These are phyloP conservation scores for Strigops habroptila DNA, from an alignment of 2,113 vertebrate species.

Conservation along the genomic window DNA sequence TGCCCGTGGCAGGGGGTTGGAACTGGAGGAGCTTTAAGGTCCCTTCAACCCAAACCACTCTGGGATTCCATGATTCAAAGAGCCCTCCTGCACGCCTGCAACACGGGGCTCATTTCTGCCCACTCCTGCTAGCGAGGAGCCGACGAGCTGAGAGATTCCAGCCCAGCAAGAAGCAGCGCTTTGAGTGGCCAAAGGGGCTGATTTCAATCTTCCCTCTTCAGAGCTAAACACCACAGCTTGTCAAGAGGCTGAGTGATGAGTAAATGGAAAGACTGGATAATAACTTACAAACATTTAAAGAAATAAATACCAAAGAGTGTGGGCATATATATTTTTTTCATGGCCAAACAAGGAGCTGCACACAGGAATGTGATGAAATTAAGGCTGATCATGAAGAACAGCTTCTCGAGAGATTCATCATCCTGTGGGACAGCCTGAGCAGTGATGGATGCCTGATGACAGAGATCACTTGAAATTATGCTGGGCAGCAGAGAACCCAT, in stretches of 20 bases:
- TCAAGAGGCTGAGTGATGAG: neutral
- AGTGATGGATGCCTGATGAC: neutral
- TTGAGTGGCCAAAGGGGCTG: neutral
- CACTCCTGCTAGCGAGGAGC: neutral
- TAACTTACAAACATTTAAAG: neutral
- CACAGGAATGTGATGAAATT: slow-evolving; percentile 4
- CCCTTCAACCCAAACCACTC: neutral
- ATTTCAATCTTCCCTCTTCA: neutral
- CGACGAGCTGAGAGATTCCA: neutral
- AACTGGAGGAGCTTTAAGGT: neutral
- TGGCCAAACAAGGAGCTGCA: neutral
- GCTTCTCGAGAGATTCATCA: slow-evolving; percentile 14
- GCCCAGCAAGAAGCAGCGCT: neutral
- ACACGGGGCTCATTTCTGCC: neutral
- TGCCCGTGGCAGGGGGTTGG: neutral
- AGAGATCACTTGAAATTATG: neutral
- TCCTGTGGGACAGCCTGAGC: neutral
- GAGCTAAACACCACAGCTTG: neutral
- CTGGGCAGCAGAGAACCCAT: neutral
- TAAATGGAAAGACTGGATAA: slow-evolving; percentile 32
- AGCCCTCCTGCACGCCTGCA: rapidly evolving
- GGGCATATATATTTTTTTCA: neutral
- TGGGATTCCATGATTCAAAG: neutral
- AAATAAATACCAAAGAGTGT: neutral
- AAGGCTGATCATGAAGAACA: neutral